Base-by-base conservation (phyloP, 2,888 invertebrate species). In the Morpho achilles region DNA sequence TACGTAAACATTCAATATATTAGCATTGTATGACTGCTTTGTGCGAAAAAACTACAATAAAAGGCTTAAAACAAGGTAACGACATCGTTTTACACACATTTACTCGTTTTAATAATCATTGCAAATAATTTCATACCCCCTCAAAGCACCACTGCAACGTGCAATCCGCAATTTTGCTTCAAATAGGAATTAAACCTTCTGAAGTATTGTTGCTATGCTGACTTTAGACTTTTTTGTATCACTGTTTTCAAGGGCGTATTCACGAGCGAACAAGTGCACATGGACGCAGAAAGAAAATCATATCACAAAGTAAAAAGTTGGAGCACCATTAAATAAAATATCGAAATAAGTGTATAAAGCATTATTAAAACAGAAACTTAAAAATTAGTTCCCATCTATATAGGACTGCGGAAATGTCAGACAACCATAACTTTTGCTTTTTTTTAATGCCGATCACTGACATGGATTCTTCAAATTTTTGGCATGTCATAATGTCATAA, bases 171-270 rank as follows among this genome's bases (percentile, higher is more conserved):
- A 74, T 76, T 75, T 76, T 72, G 75, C 71, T 72, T 71, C 71
- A 75, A 82, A 77, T 77, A 79, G 69, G 75, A 77, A 75, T 74
- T 78, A 70, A 74, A 79, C 64, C 71, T 73, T 76, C 77, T 73
- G 72, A 79, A 83, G 74, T 75, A 76, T 82, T 89, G 89, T 89
- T 89, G 87, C 89, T 88, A 89, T 84, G 89, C 89, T 84, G 84
- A 85, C 82, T 83, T 80, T 74, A 80, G 80, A 81, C 76, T 86
- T 85, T 32, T 79, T 79, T 81, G 80, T 74, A 77, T 79, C 81
- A 81, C 80, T 67, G 74, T 82, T 86, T 85, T 87, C 89, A 88
- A 87, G 88, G 87, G 85, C 88, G 85, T 80, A 76, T 77, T 74
- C 79, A 74, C 76, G 69, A 69, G 70, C 73, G 70, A 70, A 73